Conservation (phyloP, 2,888 invertebrate genomes). For the Urechis unicinctus region DNA sequence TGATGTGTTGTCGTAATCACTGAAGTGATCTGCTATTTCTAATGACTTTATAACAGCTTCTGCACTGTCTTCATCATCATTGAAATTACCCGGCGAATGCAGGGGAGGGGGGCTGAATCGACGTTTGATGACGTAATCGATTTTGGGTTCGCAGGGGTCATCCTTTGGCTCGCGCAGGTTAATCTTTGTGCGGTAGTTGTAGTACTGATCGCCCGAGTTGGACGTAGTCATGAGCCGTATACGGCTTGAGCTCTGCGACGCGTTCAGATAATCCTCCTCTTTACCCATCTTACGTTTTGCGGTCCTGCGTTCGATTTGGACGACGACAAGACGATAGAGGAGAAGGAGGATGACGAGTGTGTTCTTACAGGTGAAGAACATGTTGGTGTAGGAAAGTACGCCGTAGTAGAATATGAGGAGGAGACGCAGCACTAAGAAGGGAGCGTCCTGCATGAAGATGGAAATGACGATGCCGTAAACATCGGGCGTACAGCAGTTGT, state of each 20-base stretch:
- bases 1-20: too few species aligned
- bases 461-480: constrained; percentile 79
- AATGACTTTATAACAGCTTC: too few species aligned
- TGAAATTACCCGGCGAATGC: too few species aligned
- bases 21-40: too few species aligned
- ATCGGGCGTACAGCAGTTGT: constrained; percentile 79
- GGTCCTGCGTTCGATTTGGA: constrained; percentile 18
- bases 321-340: constrained; percentile 60
- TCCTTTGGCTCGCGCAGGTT: constrained; percentile 4
- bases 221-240: constrained; percentile 47
- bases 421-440: constrained; percentile 75
- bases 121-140: constrained; percentile 10
- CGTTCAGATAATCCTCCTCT: constrained; percentile 1
- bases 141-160: constrained; percentile 2
- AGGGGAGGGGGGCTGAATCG: not conserved
- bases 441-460: constrained; percentile 76
- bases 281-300: not conserved
- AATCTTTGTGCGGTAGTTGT: constrained; percentile 14
- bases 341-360: constrained; percentile 81
- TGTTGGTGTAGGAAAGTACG: constrained; percentile 90
- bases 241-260: constrained; percentile 9
- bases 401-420: constrained; percentile 74
- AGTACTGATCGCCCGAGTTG: constrained; percentile 11
- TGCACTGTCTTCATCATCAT: too few species aligned
- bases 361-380: constrained; percentile 92